A percentile compares a stretch with the other conserved stretches of the same genome.
These are phyloP conservation scores for Galeopsomyia nigrocyanea DNA, from an alignment of 2,888 invertebrate species.

Conservation along the genomic window DNA sequence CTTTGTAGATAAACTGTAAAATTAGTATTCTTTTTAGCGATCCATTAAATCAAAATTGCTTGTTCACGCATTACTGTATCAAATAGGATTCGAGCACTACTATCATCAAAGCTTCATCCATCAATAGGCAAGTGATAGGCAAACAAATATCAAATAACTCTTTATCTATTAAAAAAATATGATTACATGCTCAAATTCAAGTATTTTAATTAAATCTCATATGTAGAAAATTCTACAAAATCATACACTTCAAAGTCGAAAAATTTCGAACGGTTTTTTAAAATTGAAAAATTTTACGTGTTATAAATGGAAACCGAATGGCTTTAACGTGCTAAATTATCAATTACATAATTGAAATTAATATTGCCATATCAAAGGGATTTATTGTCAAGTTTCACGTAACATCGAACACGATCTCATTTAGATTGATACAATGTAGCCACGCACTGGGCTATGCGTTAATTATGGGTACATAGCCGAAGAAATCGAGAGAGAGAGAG, in stretches of 20 bases:
- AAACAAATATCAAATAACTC: no score
- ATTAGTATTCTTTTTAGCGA: no score
- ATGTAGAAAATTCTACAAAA: no score
- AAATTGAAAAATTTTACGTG: no score
- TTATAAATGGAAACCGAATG: no score
- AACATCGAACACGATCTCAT: slow-evolving; percentile 31
- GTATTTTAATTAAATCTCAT: no score
- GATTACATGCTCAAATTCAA: no score
- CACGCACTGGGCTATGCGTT: slow-evolving; percentile 27
- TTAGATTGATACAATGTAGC: slow-evolving; percentile 32
- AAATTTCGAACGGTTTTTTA: no score
- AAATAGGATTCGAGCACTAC: slow-evolving; percentile 16
- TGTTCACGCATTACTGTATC: slow-evolving; percentile 4
- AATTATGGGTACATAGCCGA: slow-evolving; percentile 29
- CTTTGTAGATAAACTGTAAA: no score
- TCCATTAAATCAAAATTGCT: slow-evolving; percentile 30
- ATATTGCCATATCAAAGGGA: slow-evolving; percentile 19
- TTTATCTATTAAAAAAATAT: no score
- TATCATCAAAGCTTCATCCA: slow-evolving; percentile 18
- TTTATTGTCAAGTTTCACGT: slow-evolving; percentile 24
- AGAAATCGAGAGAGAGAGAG: slow-evolving; percentile 13
- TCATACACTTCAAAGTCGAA: no score
- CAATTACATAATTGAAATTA: slow-evolving; percentile 25
- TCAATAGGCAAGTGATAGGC: slow-evolving; percentile 30
- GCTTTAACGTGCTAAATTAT: neutral